Conservation (phyloP, 1,140 invertebrate genomes). For the Papilio polytes region DNA sequence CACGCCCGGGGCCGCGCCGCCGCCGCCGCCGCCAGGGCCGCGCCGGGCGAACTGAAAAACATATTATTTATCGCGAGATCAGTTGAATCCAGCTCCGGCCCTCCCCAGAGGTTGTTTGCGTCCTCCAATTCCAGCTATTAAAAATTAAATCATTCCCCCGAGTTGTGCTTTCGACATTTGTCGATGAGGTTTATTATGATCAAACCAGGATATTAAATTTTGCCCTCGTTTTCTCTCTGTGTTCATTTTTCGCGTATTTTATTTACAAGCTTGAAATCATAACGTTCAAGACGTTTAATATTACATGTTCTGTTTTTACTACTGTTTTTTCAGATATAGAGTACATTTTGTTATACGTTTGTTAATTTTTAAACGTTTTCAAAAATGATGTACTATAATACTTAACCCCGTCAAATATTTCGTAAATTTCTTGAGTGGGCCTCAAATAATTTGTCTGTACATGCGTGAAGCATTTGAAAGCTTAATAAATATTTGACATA, state of each 20-base stretch:
- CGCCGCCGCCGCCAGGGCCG: neutral
- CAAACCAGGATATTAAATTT: constrained; percentile 32
- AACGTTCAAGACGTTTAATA: neutral
- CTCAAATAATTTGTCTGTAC: neutral
- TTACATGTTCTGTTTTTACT: neutral
- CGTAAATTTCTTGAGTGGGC: no score
- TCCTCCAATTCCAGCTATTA: constrained; percentile 36
- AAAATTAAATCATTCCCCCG: constrained; percentile 37
- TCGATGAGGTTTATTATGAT: constrained; percentile 37
- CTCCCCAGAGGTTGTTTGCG: constrained; percentile 34
- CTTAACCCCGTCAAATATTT: no score
- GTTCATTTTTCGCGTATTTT: constrained; percentile 14
- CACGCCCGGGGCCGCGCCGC: no score
- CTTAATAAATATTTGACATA: neutral
- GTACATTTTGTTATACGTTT: no score
- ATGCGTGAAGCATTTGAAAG: neutral
- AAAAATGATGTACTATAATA: no score
- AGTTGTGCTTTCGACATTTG: constrained; percentile 37
- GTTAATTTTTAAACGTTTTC: no score
- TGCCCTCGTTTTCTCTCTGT: neutral
- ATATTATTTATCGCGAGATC: constrained; percentile 36
- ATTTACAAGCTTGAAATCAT: constrained; percentile 3
- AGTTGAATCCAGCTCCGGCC: constrained; percentile 1
- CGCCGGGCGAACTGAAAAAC: neutral
- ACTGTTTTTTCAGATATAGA: neutral